A percentile compares a stretch with the other conserved stretches of the same genome.
Evolutionary conservation across 1,140 invertebrate genomes (phyloP).

Genomic region (Drosophila pallidifrons): DNA sequence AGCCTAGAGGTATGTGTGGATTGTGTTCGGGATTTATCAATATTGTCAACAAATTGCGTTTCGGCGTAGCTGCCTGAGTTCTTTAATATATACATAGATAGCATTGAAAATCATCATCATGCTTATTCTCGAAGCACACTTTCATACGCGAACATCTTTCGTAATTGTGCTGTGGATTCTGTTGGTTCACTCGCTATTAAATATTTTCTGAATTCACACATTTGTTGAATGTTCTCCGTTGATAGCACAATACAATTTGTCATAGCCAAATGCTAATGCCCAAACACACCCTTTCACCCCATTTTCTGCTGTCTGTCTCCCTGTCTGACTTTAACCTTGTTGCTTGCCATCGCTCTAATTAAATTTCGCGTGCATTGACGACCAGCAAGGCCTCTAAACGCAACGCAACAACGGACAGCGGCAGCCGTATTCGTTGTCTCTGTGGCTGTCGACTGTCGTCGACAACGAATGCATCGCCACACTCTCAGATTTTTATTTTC

Average conservation of each 20-base stretch:
- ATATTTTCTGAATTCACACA: background rate
- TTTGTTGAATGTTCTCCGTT: slow-evolving; percentile 10
- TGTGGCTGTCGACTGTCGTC: slow-evolving; percentile 2
- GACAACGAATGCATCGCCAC: slow-evolving; percentile 18
- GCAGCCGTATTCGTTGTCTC: slow-evolving; percentile 18
- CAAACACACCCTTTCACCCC: slow-evolving; percentile 19
- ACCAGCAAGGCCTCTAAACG: slow-evolving; percentile 37
- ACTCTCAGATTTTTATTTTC: slow-evolving; percentile 56
- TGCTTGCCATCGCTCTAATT: slow-evolving; percentile 66
- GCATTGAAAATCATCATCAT: background rate
- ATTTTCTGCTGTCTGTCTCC: background rate
- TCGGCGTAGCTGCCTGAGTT: slow-evolving; percentile 3
- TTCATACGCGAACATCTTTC: background rate
- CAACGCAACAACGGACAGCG: slow-evolving; percentile 33
- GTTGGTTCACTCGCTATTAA: background rate
- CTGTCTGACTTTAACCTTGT: slow-evolving; percentile 77
- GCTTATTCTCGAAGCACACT: background rate
- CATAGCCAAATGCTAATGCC: slow-evolving; percentile 14
- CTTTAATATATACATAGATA: background rate
- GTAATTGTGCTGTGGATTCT: no score
- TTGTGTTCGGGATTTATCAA: background rate
- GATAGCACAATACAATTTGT: slow-evolving; percentile 16
- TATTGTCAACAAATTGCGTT: background rate
- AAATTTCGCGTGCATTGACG: slow-evolving; percentile 65
- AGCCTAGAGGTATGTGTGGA: slow-evolving; percentile 67